Evolutionary conservation across 2,888 invertebrate genomes (phyloP).

Genomic region (Vanessa cardui): DNA sequence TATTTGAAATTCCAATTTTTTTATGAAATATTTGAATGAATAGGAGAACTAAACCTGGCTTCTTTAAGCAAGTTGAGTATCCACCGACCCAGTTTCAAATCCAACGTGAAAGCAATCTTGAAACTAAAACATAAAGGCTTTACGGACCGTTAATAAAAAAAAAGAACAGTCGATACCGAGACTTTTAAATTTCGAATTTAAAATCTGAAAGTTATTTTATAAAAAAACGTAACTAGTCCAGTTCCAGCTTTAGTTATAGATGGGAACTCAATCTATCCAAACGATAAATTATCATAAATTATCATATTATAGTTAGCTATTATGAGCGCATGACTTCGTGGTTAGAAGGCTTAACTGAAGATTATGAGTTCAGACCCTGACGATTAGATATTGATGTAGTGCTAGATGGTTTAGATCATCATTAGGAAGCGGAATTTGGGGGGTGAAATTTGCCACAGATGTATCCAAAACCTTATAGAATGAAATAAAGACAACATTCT

Average conservation of each 20-base stretch:
- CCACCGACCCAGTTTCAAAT: conserved; percentile 25
- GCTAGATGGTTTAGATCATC: too few relatives aligned
- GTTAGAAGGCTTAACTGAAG: too few relatives aligned
- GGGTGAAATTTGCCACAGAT: too few relatives aligned
- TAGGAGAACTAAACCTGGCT: conserved; percentile 16
- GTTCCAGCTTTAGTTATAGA: neutral
- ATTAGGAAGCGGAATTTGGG: too few relatives aligned
- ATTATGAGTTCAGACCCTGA: too few relatives aligned
- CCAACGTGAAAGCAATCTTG: conserved; percentile 22
- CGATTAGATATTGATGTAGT: too few relatives aligned
- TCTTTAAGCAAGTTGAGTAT: conserved; percentile 27
- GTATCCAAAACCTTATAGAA: too few relatives aligned
- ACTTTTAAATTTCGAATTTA: conserved; percentile 13
- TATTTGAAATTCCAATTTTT: conserved; percentile 25
- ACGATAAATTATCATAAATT: too few relatives aligned
- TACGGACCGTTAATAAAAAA: conserved; percentile 16
- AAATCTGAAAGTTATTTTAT: conserved; percentile 9
- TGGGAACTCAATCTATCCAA: too few relatives aligned
- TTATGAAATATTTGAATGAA: conserved; percentile 18
- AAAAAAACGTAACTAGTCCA: neutral
- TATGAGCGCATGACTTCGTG: too few relatives aligned
- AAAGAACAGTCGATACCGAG: conserved; percentile 6
- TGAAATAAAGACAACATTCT: too few relatives aligned
- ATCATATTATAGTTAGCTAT: too few relatives aligned
- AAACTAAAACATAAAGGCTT: conserved; percentile 23